These are phyloP conservation scores for Drosophila nigromelanica DNA, from an alignment of 1,140 invertebrate genomes.

Conservation along the genomic window DNA sequence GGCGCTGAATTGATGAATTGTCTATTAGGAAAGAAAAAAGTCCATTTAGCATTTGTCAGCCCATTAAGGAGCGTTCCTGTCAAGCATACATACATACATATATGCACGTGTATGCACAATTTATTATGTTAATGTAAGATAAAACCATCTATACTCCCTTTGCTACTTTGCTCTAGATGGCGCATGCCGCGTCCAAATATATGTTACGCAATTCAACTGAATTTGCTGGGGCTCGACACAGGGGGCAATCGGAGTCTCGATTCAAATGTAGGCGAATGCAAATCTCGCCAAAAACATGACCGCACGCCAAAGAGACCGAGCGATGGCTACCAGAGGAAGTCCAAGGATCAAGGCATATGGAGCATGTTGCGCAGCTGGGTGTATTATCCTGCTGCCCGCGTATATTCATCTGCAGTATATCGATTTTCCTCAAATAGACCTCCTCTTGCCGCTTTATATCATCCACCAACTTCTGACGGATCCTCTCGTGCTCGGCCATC, in stretches of 20 bases:
- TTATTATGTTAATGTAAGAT: neutral
- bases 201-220: neutral
- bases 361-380: neutral
- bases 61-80: slow-evolving; percentile 29
- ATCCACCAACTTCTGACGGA: neutral
- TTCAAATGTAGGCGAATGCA: neutral
- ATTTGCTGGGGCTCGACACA: neutral
- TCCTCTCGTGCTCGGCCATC: neutral
- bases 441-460: neutral
- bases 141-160: neutral
- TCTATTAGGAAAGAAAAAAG: slow-evolving; percentile 57
- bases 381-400: neutral
- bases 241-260: neutral
- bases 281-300: neutral
- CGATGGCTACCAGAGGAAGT: neutral
- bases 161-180: neutral
- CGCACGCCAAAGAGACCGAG: neutral
- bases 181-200: neutral
- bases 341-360: neutral
- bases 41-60: slow-evolving; percentile 49
- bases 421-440: neutral
- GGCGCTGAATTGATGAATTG: slow-evolving; percentile 75
- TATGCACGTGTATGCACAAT: neutral
- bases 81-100: neutral
- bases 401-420: neutral